These are phyloP conservation scores for Triplophysa yarkandensis DNA, from an alignment of 2,797 vertebrate genomes.

Conservation along the genomic window DNA sequence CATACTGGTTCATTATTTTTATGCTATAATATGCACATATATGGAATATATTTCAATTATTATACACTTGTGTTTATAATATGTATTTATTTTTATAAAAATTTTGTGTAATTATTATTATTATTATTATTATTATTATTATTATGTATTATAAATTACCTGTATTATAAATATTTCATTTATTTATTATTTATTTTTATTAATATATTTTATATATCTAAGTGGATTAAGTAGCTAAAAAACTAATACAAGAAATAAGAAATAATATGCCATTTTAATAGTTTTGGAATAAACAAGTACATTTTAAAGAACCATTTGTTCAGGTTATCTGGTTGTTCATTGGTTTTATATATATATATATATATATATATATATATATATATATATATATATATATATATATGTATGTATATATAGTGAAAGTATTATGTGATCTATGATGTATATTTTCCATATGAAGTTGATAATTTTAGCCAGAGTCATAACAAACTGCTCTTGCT, in stretches of 20 bases:
- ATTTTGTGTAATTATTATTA: too few relatives aligned
- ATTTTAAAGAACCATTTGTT: neutral
- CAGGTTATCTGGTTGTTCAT: neutral
- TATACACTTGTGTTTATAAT: too few relatives aligned
- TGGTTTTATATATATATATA: neutral
- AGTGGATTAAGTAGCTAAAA: too few relatives aligned
- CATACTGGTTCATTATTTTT: too few relatives aligned
- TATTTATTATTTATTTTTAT: neutral
- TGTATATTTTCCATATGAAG: neutral
- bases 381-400: neutral
- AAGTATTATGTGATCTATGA: neutral
- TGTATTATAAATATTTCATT: too few relatives aligned
- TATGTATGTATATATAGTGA: neutral
- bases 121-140: too few relatives aligned
- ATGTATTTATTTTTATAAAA: too few relatives aligned
- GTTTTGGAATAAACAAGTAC: neutral
- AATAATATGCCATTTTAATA: too few relatives aligned
- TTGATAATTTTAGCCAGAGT: conserved; percentile 2
- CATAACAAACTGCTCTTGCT: conserved; percentile 31
- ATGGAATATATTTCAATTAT: too few relatives aligned
- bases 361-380: neutral
- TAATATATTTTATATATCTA: neutral
- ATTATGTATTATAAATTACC: too few relatives aligned
- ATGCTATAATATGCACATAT: too few relatives aligned
- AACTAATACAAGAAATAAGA: neutral